Evolutionary conservation across 2,797 vertebrate genomes (phyloP).

Genomic region (Pseudochaenichthys georgianus): DNA sequence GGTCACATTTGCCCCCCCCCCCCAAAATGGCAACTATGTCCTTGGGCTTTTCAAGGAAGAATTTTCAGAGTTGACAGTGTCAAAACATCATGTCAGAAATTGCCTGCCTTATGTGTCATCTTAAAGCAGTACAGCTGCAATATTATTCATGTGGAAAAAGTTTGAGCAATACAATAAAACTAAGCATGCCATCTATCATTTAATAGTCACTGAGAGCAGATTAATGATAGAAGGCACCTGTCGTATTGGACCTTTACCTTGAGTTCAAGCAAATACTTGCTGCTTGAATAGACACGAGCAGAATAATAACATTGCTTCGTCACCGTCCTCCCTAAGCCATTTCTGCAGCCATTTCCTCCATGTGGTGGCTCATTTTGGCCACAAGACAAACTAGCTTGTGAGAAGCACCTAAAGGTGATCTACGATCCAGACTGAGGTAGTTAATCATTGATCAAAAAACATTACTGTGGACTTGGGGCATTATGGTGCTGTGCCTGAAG

Average conservation of each 20-base stretch:
- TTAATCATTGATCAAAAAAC: slow-evolving; percentile 81
- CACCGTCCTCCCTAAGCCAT: slow-evolving; percentile 62
- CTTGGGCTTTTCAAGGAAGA: slow-evolving; percentile 69
- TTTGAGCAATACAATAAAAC: slow-evolving; percentile 41
- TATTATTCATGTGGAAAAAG: slow-evolving; percentile 65
- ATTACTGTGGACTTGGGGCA: slow-evolving; percentile 63
- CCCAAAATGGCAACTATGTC: slow-evolving; percentile 73
- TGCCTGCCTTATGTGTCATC: slow-evolving; percentile 74
- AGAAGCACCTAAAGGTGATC: slow-evolving; percentile 74
- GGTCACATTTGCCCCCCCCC: slow-evolving; percentile 70
- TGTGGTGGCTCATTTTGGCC: slow-evolving; percentile 63
- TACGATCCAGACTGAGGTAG: slow-evolving; percentile 68
- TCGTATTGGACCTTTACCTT: slow-evolving; percentile 38
- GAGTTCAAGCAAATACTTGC: slow-evolving; percentile 53
- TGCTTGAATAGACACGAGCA: slow-evolving; percentile 60
- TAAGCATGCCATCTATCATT: slow-evolving; percentile 50
- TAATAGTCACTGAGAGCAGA: slow-evolving; percentile 58
- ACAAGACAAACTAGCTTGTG: slow-evolving; percentile 58
- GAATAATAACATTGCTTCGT: slow-evolving; percentile 64
- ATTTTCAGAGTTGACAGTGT: slow-evolving; percentile 75
- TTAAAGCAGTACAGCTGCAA: slow-evolving; percentile 62
- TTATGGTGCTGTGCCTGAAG: slow-evolving; percentile 59
- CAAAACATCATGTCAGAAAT: slow-evolving; percentile 77
- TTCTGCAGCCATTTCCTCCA: slow-evolving; percentile 61
- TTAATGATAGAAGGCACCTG: slow-evolving; percentile 57